Evolutionary conservation across 2,797 vertebrate genomes (phyloP), one percentile per base, ranked within the genome.

Genomic region (Peromyscus aztecus): DNA sequence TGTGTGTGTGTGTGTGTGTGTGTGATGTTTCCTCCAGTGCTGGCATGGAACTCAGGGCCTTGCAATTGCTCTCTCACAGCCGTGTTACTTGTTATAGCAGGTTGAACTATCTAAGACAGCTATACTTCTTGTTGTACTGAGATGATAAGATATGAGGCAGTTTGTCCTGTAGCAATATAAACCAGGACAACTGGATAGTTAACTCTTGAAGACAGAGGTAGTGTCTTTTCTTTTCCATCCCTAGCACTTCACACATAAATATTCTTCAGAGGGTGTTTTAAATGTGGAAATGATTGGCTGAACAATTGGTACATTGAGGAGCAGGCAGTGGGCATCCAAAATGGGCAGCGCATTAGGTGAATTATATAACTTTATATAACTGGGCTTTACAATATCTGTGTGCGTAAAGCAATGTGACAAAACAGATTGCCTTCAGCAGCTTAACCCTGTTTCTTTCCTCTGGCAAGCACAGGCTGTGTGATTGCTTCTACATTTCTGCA

Each of bases 401-500:
- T 92, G 61, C 61, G 57, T 94, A 94, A 96, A 96, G 67, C n/a
- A 76, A 52, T 89, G 49, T 84, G 52, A 95, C 94, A 83, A 87
- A 91, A 94, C 59, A 63, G 83, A 69, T 34, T 96, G 96, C 92
- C 90, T 21, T 0, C 37, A 85, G 3, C 95, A 90, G 75, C 71
- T 71, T 94, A 90, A 93, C 83, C 37, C 43, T 57, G 86, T 92
- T 91, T 11, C 61, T 95, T 91, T 94, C 52, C 69, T 89, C 96
- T 94, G 75, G 61, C 73, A 95, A 90, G 84, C 69, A 6, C 75
- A 97, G 78, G 46, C 96, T 82, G 90, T 91, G 67, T 95, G 87
- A 96, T 95, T 31, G 2, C 96, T 96, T 97, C 97, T 96, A 97
- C 46, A 95, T 90, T 88, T 96, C 61, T 81, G 82, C 85, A 90